Conservation (phyloP, 37 sponge, comb jelly and placozoan genomes). For the Aphrocallistes beatrix region DNA sequence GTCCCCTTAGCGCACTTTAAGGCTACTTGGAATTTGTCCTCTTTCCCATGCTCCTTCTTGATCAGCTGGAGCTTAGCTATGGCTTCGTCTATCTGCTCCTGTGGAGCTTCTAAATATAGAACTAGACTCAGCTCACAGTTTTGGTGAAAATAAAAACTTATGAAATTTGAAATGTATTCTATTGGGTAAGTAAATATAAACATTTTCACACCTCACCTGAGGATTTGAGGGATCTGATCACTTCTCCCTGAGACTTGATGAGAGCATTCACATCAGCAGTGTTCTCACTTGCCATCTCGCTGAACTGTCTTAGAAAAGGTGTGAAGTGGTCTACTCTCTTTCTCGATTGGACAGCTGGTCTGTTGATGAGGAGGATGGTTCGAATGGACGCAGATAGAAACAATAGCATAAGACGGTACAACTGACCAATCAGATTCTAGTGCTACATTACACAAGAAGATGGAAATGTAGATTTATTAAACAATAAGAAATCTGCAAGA, state of each 20-base stretch:
- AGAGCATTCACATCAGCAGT: neutral
- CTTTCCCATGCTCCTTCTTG: neutral
- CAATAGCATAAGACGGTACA: too few relatives aligned
- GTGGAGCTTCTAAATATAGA: neutral
- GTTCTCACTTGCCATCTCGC: neutral
- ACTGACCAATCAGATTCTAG: too few relatives aligned
- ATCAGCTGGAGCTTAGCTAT: neutral
- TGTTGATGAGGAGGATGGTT: neutral
- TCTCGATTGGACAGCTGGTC: neutral
- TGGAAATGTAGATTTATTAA: too few relatives aligned
- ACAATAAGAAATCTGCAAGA: too few relatives aligned
- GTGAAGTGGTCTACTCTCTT: neutral
- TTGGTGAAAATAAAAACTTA: too few relatives aligned
- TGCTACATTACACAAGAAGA: too few relatives aligned
- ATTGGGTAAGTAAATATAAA: too few relatives aligned
- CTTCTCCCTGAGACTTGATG: neutral
- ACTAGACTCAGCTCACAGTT: too few relatives aligned
- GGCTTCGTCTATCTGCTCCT: neutral
- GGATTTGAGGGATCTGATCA: neutral
- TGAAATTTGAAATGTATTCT: too few relatives aligned
- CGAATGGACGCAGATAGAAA: neutral
- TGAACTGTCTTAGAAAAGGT: neutral
- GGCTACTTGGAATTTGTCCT: neutral
- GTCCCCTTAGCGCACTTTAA: conserved; percentile 52
- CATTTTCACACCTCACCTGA: too few relatives aligned